Percentiles rank a stretch among this genome's conserved stretches.
Evolutionary conservation across 2,888 invertebrate genomes (phyloP).

Genomic region (Metallyticus violacea): DNA sequence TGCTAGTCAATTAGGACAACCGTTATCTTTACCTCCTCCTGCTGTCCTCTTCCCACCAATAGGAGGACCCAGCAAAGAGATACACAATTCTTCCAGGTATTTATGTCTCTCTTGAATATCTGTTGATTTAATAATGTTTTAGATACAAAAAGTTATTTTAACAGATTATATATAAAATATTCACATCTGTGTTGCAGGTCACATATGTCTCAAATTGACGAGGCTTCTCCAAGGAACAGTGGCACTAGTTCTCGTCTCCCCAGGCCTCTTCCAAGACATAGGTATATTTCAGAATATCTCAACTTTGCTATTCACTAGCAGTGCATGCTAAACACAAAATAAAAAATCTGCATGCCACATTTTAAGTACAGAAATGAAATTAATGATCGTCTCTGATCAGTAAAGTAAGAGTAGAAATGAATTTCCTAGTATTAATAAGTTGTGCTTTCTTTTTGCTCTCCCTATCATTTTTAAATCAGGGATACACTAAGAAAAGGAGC

Average conservation of each 20-base stretch:
- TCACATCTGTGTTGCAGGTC: neutral
- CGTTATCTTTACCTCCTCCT: slow-evolving; percentile 39
- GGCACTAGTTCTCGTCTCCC: neutral
- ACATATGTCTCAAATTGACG: neutral
- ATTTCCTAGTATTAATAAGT: too few species aligned
- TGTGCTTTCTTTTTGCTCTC: too few species aligned
- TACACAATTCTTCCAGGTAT: neutral
- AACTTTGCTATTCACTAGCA: neutral
- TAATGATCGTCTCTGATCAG: too few species aligned
- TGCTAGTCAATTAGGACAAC: slow-evolving; percentile 35
- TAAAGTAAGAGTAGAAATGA: too few species aligned
- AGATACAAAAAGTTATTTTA: too few species aligned
- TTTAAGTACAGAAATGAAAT: too few species aligned
- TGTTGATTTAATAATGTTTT: too few species aligned
- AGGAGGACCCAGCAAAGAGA: neutral
- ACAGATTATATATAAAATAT: neutral
- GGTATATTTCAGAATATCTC: neutral
- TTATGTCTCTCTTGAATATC: neutral
- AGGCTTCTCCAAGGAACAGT: neutral
- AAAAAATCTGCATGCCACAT: neutral
- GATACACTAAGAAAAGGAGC: too few species aligned
- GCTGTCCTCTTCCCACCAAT: slow-evolving; percentile 43
- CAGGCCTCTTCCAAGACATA: neutral
- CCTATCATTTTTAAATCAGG: too few species aligned
- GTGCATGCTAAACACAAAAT: neutral